Conservation (phyloP, 2,888 invertebrate species). For the Trissolcus brochymenae region DNA sequence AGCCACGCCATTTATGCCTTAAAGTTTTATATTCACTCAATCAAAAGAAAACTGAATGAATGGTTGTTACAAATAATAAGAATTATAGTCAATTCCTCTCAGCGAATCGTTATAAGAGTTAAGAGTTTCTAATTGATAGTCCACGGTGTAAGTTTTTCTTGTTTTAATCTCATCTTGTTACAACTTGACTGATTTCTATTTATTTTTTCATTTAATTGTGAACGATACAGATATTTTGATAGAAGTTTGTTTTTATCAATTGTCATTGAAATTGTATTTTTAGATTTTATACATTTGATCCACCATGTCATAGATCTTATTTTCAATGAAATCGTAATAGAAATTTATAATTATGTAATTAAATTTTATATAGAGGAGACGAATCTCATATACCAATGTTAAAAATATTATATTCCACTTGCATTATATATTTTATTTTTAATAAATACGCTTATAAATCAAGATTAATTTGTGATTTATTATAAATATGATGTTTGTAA, state of each 20-base stretch:
- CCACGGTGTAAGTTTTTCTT: neutral
- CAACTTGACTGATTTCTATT: conserved; percentile 22
- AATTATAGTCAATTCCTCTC: conserved; percentile 1
- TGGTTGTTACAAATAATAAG: neutral
- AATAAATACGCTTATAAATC: too few species aligned
- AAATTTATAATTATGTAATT: too few species aligned
- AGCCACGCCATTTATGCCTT: neutral
- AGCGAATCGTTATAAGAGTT: conserved; percentile 4
- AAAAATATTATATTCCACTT: too few species aligned
- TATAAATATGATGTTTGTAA: too few species aligned
- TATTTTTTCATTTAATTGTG: conserved; percentile 14
- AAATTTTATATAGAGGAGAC: too few species aligned
- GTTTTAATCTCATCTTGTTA: conserved; percentile 2
- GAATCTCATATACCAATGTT: too few species aligned
- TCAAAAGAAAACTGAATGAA: neutral
- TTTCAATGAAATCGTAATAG: too few species aligned
- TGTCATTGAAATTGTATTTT: conserved; percentile 23
- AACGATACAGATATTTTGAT: conserved; percentile 11
- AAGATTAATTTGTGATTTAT: too few species aligned
- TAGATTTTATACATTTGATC: neutral
- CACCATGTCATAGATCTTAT: too few species aligned
- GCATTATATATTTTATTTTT: too few species aligned
- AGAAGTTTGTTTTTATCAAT: conserved; percentile 8
- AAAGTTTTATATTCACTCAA: neutral
- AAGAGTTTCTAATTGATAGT: conserved; percentile 1